phyloP scores from a whole-genome alignment of 2,888 invertebrate species.

The Ophioninae sp. region DNA sequence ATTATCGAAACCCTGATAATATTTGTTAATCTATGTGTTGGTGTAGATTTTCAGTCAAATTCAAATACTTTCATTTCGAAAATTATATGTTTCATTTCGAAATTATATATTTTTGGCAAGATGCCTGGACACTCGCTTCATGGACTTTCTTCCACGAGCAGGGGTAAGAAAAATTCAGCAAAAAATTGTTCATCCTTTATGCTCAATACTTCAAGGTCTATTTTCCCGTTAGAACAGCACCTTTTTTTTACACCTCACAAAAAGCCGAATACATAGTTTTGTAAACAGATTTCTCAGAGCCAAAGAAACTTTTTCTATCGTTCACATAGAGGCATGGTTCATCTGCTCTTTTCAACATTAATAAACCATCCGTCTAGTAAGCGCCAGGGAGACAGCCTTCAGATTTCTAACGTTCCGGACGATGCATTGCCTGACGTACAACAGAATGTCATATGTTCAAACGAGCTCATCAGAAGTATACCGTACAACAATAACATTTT shows the following conservation, averaged over 20 bases:
- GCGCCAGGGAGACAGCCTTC: neutral
- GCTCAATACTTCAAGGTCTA: neutral
- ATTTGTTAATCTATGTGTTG: neutral
- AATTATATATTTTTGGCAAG: neutral
- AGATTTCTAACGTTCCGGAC: neutral
- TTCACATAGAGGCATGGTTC: neutral
- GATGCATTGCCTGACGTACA: neutral
- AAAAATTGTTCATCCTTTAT: neutral
- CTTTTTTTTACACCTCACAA: neutral
- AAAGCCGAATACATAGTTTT: neutral
- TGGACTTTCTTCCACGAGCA: neutral
- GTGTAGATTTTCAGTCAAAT: neutral
- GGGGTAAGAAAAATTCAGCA: neutral
- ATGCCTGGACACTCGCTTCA: neutral
- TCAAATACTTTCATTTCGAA: neutral
- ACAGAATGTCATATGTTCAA: neutral
- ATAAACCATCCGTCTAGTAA: neutral
- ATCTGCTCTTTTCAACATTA: neutral
- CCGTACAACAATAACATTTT: neutral
- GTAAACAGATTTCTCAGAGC: neutral
- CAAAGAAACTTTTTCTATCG: neutral
- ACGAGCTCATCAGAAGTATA: neutral
- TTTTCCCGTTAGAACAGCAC: neutral
- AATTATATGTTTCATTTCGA: neutral
- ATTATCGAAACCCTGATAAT: neutral